These are phyloP conservation scores for Philotrypesis tridentata DNA, from an alignment of 1,140 invertebrate genomes.

Conservation along the genomic window DNA sequence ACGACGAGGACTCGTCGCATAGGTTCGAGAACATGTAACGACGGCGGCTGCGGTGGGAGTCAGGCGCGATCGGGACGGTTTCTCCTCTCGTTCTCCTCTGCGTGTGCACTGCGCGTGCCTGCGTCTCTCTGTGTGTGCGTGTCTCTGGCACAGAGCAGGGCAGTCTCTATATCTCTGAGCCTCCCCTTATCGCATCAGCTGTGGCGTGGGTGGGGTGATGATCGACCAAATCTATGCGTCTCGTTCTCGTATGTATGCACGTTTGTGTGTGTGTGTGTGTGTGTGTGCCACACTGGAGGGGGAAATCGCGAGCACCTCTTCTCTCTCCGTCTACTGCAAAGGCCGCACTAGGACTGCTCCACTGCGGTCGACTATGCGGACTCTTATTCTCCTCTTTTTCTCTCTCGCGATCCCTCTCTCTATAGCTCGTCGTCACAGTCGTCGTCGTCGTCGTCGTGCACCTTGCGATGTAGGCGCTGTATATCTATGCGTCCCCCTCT, in stretches of 20 bases:
- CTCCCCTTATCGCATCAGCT: conserved; percentile 26
- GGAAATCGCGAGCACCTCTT: neutral
- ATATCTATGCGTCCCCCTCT: neutral
- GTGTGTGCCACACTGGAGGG: neutral
- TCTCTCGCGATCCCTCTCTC: neutral
- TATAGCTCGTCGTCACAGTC: neutral
- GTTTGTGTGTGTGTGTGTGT: too few species aligned
- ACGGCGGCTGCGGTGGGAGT: neutral
- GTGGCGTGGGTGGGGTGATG: conserved; percentile 18
- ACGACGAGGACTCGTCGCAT: neutral
- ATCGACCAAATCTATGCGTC: conserved; percentile 10
- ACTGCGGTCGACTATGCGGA: neutral
- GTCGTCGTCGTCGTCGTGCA: neutral
- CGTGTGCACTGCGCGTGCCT: neutral
- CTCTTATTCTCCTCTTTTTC: neutral
- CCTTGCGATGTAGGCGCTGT: neutral
- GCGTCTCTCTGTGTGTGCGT: neutral
- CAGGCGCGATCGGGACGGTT: neutral
- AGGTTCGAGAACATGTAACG: neutral
- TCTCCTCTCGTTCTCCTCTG: neutral
- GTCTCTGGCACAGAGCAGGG: too few species aligned
- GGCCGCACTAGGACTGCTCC: neutral
- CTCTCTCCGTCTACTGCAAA: neutral
- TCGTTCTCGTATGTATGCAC: too few species aligned
- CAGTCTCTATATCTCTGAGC: neutral